These are phyloP conservation scores for Symphodus melops DNA, from an alignment of 2,113 vertebrate genomes.

Conservation along the genomic window DNA sequence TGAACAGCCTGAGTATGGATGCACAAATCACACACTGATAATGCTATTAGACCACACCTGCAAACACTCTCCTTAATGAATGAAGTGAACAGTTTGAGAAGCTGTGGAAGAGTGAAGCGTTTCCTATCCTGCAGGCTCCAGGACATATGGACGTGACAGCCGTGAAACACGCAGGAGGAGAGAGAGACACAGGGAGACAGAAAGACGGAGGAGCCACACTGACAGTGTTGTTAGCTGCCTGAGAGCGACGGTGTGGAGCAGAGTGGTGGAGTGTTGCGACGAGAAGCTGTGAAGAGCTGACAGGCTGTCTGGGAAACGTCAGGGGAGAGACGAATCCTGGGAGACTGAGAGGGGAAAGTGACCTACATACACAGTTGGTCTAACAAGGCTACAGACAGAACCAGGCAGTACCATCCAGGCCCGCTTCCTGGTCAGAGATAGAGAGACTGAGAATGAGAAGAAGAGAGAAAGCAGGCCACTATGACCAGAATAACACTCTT, in stretches of 20 bases:
- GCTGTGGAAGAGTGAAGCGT: constrained; percentile 45
- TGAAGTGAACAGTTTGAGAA: constrained; percentile 51
- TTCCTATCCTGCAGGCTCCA: constrained; percentile 44
- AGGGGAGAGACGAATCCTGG: constrained; percentile 41
- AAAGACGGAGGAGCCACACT: constrained; percentile 40
- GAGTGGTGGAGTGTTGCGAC: constrained; percentile 55
- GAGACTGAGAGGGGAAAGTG: constrained; percentile 39
- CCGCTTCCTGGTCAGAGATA: constrained; percentile 13
- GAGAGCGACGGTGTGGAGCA: constrained; percentile 59
- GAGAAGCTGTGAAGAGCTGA: constrained; percentile 57
- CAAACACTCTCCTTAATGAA: constrained; percentile 43
- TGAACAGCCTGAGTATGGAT: constrained; percentile 33
- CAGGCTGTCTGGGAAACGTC: constrained; percentile 59
- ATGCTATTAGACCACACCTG: constrained; percentile 36
- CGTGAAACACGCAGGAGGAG: constrained; percentile 58
- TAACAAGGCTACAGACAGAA: constrained; percentile 20
- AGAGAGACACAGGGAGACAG: constrained; percentile 49
- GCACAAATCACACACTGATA: constrained; percentile 49
- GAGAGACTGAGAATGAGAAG: constrained; percentile 25
- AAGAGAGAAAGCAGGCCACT: constrained; percentile 56
- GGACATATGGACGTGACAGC: constrained; percentile 74
- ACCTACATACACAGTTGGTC: constrained; percentile 55
- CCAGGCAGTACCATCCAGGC: constrained; percentile 25
- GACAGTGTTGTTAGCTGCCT: constrained; percentile 62
- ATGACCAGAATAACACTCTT: constrained; percentile 71